A percentile compares a stretch with the other conserved stretches of the same genome.
These are phyloP conservation scores for Aleadryas rufinucha DNA, from an alignment of 2,113 vertebrate species.

Conservation along the genomic window DNA sequence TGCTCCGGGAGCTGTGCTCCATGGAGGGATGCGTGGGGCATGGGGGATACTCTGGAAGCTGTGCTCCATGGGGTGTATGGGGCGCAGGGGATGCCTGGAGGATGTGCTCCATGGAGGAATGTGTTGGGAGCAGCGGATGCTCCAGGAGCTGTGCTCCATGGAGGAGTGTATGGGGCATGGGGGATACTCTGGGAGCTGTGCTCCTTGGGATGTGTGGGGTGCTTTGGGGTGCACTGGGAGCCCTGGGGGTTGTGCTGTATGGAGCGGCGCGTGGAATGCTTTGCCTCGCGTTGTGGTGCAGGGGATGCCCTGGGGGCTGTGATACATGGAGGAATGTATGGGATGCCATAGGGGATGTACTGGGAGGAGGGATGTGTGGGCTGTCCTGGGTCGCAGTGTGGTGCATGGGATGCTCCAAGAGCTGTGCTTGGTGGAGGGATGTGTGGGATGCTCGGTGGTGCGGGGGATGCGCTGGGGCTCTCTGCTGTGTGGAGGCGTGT, in stretches of 20 bases:
- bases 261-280: neutral
- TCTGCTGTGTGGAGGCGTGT: neutral
- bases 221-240: neutral
- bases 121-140: neutral
- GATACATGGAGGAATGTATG: neutral
- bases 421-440: neutral
- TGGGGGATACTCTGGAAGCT: neutral
- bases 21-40: too few species aligned
- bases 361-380: neutral
- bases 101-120: neutral
- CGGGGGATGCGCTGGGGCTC: neutral
- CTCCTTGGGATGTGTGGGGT: neutral
- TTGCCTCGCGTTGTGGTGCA: neutral
- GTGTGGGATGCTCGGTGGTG: neutral
- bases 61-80: neutral
- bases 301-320: neutral
- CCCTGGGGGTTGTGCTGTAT: too few species aligned
- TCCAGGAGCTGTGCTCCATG: neutral
- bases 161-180: neutral
- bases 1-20: neutral
- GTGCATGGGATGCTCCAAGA: neutral
- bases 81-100: fast-evolving
- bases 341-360: neutral
- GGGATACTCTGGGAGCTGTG: neutral
- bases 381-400: neutral